A percentile compares a stretch with the other conserved stretches of the same genome.
These are phyloP conservation scores for Poecilia gillii DNA, from an alignment of 2,797 vertebrate species.

Conservation along the genomic window DNA sequence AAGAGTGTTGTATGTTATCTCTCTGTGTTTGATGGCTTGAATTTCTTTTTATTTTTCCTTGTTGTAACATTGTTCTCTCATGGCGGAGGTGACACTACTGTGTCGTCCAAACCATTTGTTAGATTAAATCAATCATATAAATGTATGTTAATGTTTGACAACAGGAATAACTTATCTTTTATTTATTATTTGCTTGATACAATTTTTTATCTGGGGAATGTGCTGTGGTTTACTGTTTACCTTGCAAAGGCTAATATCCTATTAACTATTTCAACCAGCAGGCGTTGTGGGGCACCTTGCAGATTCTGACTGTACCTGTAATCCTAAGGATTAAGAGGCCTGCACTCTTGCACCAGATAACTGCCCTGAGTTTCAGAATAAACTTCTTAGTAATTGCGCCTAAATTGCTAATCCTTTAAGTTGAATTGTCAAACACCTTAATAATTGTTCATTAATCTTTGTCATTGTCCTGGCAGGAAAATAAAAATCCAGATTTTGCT, in stretches of 20 bases:
- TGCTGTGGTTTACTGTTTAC: slow-evolving; percentile 61
- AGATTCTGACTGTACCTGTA: slow-evolving; percentile 55
- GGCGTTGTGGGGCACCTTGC: slow-evolving; percentile 56
- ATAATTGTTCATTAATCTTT: background rate
- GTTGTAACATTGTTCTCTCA: background rate
- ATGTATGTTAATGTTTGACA: background rate
- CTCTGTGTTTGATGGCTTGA: background rate
- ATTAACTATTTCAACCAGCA: slow-evolving; percentile 60
- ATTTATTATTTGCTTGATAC: background rate
- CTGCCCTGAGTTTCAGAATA: slow-evolving; percentile 7
- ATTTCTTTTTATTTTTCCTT: background rate
- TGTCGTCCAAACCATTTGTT: background rate
- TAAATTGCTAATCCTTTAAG: background rate
- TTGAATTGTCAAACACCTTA: background rate
- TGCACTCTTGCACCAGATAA: slow-evolving; percentile 39
- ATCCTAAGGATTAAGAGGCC: slow-evolving; percentile 62
- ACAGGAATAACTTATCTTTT: background rate
- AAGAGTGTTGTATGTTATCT: background rate
- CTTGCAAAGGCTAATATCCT: slow-evolving; percentile 41
- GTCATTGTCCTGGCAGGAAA: background rate
- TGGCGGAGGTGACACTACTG: background rate
- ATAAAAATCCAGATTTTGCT: background rate
- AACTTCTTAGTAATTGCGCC: background rate
- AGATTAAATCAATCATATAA: background rate
- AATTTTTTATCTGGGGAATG: slow-evolving; percentile 10